Conservation (phyloP, 2,113 vertebrate genomes). For the Paraplagusia blochii region DNA sequence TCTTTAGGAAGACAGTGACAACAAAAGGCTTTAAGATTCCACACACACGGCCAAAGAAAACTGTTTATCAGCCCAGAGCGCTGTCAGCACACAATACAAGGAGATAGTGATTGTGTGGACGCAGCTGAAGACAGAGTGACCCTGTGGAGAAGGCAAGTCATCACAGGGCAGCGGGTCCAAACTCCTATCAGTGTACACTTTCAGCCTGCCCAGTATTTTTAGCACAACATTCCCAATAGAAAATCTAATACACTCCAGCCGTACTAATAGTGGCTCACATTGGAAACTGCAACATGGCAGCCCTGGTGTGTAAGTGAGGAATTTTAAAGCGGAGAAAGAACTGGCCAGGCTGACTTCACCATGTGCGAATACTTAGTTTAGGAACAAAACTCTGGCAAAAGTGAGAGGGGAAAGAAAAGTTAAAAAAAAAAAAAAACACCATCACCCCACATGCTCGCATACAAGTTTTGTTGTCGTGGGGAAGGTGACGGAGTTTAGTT, state of each 20-base stretch:
- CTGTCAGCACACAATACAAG: slow-evolving; percentile 1
- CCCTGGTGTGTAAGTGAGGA: slow-evolving; percentile 56
- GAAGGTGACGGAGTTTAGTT: background rate
- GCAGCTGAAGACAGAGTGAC: slow-evolving; percentile 43
- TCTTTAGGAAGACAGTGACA: background rate
- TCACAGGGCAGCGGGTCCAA: slow-evolving; percentile 45
- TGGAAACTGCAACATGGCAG: slow-evolving; percentile 62
- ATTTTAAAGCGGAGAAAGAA: slow-evolving; percentile 46
- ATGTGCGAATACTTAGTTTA: slow-evolving; percentile 30
- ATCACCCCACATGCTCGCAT: background rate
- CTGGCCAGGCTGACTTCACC: slow-evolving; percentile 6
- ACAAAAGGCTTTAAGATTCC: slow-evolving; percentile 10
- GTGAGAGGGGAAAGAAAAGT: background rate
- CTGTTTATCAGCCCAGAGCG: slow-evolving; percentile 7
- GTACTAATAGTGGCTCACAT: slow-evolving; percentile 51
- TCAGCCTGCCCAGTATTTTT: slow-evolving; percentile 74
- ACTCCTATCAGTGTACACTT: slow-evolving; percentile 65
- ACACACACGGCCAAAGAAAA: slow-evolving; percentile 7
- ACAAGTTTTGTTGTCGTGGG: background rate
- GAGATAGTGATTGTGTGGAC: slow-evolving; percentile 24
- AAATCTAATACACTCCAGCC: slow-evolving; percentile 72
- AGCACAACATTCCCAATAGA: slow-evolving; percentile 73
- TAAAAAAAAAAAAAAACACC: background rate
- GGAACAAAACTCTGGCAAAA: slow-evolving; percentile 25
- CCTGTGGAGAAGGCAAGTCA: slow-evolving; percentile 43